Conservation (phyloP, 1,140 invertebrate species). For the Drosophila suzukii region DNA sequence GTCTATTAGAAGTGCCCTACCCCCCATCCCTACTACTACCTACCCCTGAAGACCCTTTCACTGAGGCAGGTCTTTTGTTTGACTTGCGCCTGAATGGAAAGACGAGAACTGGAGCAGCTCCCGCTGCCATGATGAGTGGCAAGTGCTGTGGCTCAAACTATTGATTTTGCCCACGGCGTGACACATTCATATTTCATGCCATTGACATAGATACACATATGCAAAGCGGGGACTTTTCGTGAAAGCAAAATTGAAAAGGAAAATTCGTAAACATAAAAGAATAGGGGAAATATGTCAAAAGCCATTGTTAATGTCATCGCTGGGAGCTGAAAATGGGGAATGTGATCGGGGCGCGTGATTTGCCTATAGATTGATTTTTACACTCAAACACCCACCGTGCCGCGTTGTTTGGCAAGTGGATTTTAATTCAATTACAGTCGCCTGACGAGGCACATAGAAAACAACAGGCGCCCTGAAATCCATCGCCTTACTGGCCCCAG, state of each 20-base stretch:
- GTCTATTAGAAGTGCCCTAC: conserved; percentile 60
- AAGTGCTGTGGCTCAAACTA: conserved; percentile 66
- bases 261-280: conserved; percentile 53
- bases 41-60: conserved; percentile 16
- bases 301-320: conserved; percentile 72
- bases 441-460: conserved; percentile 1
- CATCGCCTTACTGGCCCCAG: background rate
- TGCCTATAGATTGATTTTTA: conserved; percentile 69
- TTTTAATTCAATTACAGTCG: conserved; percentile 63
- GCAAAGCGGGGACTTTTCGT: conserved; percentile 50
- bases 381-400: conserved; percentile 25
- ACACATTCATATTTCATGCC: conserved; percentile 68
- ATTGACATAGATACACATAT: conserved; percentile 77
- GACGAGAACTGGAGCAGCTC: conserved; percentile 51
- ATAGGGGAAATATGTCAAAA: conserved; percentile 72
- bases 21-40: background rate
- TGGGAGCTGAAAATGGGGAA: conserved; percentile 29
- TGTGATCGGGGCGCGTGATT: conserved; percentile 62
- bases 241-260: conserved; percentile 73
- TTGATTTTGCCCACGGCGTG: conserved; percentile 62
- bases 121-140: conserved; percentile 38
- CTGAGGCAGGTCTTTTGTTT: conserved; percentile 65
- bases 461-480: conserved; percentile 3
- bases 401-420: conserved; percentile 49
- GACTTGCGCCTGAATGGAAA: conserved; percentile 58